Evolutionary conservation across 1,140 invertebrate species (phyloP), one percentile per base, ranked within the genome.

Genomic region (Ooceraea biroi): DNA sequence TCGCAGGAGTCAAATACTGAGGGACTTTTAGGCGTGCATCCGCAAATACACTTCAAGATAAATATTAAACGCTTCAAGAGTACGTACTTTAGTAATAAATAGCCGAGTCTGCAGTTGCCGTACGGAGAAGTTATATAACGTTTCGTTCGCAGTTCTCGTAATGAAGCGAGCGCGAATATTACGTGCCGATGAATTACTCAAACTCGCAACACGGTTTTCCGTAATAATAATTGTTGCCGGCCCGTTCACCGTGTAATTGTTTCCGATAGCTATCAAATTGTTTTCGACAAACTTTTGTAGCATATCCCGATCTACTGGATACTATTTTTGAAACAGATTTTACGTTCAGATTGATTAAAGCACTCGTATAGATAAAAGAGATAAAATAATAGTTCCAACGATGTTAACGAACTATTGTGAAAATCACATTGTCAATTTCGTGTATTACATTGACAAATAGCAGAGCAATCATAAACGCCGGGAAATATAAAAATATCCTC

Each of bases 401-500:
- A 36, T 36, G 36, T 2, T 7, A 36, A 5, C 44, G 25, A 41
- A 41, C 55, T 55, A 25, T 11, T 11, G 19, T 19, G 14, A 55
- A 22, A 27, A 44, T 27, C 41, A 11, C 17, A 48, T 61, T 7
- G 73, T 50, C 44, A 25, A 46, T 74, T 19, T 12, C 14, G 17
- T 11, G 25, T 5, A 22, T 12, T 44, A 17, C 3, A 3, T 22
- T 14, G 36, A 61, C 27, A 22, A 44, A 30, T 1, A n/a, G n/a
- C n/a, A n/a, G n/a, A 41, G 17, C 14, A 14, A 30, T 58, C 30
- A n/a, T 50, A 19, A 19, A 68, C 14, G 69, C 19, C 48, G 36
- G 12, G 14, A 55, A 52, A 50, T 80, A 22, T 27, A 17, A 66
- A 44, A 55, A n/a, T 57, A 68, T 52, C 86, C 95, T 95, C 95